A percentile compares a stretch with the other conserved stretches of the same genome.
phyloP scores from a whole-genome alignment of 2,797 vertebrate genomes.

The Chiroxiphia lanceolata region DNA sequence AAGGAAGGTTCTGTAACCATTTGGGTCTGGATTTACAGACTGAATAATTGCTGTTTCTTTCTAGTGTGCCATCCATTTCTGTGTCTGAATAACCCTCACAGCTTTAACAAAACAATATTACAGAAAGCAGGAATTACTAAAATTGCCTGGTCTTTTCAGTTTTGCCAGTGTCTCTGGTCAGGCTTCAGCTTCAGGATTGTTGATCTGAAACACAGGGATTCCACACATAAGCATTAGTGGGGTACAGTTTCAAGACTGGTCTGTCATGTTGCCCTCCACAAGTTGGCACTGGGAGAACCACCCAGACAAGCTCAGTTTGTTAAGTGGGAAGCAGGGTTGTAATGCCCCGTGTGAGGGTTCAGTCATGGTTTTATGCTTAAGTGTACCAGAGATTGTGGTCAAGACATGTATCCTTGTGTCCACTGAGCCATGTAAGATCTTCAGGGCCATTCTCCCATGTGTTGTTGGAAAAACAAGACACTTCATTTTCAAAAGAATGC shows the following conservation, averaged over 20 bases:
- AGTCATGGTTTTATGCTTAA: background rate
- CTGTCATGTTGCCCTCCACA: background rate
- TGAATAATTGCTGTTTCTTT: background rate
- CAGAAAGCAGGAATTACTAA: background rate
- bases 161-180: background rate
- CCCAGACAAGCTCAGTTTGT: background rate
- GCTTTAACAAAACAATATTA: background rate
- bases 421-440: background rate
- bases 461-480: background rate
- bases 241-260: background rate
- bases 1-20: background rate
- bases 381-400: background rate
- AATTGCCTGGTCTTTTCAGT: background rate
- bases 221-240: background rate
- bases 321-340: background rate
- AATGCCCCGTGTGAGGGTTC: background rate
- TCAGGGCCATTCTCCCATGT: background rate
- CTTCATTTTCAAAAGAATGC: background rate
- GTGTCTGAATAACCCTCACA: background rate
- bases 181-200: background rate
- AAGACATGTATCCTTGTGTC: background rate
- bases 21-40: background rate
- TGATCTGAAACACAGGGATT: background rate
- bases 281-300: background rate
- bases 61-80: background rate